These are phyloP conservation scores for Mythimna pallens DNA, from an alignment of 2,888 invertebrate species.

Conservation along the genomic window DNA sequence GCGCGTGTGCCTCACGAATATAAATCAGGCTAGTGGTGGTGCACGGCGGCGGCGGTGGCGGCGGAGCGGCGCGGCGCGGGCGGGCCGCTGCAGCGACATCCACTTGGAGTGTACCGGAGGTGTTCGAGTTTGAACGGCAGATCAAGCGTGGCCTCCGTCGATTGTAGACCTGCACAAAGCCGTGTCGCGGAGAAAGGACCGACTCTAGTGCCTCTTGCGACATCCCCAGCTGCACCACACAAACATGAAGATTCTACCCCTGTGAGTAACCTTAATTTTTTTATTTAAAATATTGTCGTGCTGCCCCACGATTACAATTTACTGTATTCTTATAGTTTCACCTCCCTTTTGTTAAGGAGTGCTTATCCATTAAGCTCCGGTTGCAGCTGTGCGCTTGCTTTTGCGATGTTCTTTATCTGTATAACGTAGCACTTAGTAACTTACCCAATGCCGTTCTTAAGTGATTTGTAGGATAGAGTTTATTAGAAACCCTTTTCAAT, in stretches of 20 bases:
- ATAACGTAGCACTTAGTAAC: conserved; percentile 17
- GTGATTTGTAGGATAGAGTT: conserved; percentile 13
- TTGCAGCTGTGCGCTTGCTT: conserved; percentile 85
- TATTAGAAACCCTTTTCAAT: conserved; percentile 3
- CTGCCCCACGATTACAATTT: conserved; percentile 13
- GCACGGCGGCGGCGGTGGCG: conserved; percentile 62
- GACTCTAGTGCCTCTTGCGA: conserved; percentile 76
- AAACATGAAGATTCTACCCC: conserved; percentile 85
- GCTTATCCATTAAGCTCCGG: conserved; percentile 48
- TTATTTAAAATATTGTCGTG: conserved; percentile 37
- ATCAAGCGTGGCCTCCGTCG: conserved; percentile 86
- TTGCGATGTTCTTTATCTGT: conserved; percentile 76
- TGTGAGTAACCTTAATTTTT: conserved; percentile 77
- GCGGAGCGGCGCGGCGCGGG: conserved; percentile 65
- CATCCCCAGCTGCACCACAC: conserved; percentile 69
- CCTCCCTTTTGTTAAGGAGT: conserved; percentile 38
- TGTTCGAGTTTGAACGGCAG: conserved; percentile 77
- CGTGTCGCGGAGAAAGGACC: conserved; percentile 82
- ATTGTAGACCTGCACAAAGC: conserved; percentile 83
- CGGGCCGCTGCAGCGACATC: conserved; percentile 67
- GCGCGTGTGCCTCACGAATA: conserved; percentile 76
- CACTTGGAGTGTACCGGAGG: conserved; percentile 75
- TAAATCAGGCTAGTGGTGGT: conserved; percentile 77
- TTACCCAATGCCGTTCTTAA: conserved; percentile 11
- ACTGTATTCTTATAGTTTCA: conserved; percentile 15